These are phyloP conservation scores for Mesoligia furuncula DNA, from an alignment of 2,888 invertebrate species.

Conservation along the genomic window DNA sequence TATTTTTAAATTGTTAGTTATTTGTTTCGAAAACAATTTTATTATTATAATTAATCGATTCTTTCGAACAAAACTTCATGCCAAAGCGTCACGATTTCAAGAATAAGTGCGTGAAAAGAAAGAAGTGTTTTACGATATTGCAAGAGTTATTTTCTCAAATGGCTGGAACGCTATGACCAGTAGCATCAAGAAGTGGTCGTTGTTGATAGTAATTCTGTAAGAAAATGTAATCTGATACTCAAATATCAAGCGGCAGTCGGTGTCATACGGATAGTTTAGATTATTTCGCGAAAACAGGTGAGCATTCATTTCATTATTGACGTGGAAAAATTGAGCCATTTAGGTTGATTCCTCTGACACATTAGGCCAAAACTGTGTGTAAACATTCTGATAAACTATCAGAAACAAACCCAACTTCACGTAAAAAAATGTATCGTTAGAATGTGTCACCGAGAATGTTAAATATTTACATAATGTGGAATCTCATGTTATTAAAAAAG, in stretches of 20 bases:
- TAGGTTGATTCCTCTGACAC: slow-evolving; percentile 13
- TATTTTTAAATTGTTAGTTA: neutral
- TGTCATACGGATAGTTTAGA: slow-evolving; percentile 31
- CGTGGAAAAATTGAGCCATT: neutral
- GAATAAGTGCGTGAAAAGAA: slow-evolving; percentile 13
- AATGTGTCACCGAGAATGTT: slow-evolving; percentile 24
- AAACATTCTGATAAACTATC: slow-evolving; percentile 50
- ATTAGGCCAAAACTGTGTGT: slow-evolving; percentile 29
- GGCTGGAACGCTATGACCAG: slow-evolving; percentile 45
- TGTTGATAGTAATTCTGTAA: slow-evolving; percentile 47
- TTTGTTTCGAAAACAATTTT: slow-evolving; percentile 15
- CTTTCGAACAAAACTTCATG: neutral
- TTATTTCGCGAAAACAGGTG: slow-evolving; percentile 48
- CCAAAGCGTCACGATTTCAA: neutral
- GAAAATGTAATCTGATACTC: slow-evolving; percentile 61
- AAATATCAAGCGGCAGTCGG: slow-evolving; percentile 25
- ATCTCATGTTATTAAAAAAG: slow-evolving; percentile 39
- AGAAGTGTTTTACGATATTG: neutral
- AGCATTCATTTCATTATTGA: slow-evolving; percentile 27
- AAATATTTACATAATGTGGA: slow-evolving; percentile 37
- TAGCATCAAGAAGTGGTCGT: slow-evolving; percentile 43
- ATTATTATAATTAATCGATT: neutral
- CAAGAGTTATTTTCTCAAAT: slow-evolving; percentile 36
- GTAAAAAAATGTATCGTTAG: neutral
- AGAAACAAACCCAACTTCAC: neutral